Evolutionary conservation across 2,888 invertebrate species (phyloP).

Genomic region (Atrina japonica): DNA sequence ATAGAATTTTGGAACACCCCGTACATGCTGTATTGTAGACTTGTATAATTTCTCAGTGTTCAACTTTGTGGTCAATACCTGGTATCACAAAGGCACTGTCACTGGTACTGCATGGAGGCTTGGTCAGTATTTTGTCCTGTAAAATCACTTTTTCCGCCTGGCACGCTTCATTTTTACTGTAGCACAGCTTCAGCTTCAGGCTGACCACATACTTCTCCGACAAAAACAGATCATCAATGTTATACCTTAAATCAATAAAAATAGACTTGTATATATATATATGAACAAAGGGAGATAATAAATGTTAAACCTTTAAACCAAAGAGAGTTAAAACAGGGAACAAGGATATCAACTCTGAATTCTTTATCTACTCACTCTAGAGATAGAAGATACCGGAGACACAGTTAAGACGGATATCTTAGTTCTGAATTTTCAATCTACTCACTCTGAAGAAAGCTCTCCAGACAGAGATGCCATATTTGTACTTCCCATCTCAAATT

Average conservation of each 20-base stretch:
- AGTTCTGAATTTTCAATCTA: neutral
- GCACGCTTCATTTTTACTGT: slow-evolving; percentile 14
- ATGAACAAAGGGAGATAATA: no score
- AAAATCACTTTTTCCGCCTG: slow-evolving; percentile 20
- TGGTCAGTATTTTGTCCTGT: slow-evolving; percentile 24
- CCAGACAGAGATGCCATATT: no score
- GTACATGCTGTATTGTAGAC: no score
- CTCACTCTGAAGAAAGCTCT: neutral
- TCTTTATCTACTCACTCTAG: neutral
- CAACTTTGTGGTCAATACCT: no score
- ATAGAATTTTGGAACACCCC: no score
- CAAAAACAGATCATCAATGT: slow-evolving; percentile 25
- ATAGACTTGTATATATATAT: no score
- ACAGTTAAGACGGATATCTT: neutral
- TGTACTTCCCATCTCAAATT: no score
- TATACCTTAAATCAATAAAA: slow-evolving; percentile 18
- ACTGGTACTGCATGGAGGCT: slow-evolving; percentile 29
- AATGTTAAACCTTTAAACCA: no score
- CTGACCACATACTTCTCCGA: slow-evolving; percentile 13
- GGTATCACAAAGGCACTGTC: no score
- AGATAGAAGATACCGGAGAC: no score
- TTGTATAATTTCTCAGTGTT: no score
- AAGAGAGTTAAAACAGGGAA: neutral
- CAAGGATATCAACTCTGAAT: no score
- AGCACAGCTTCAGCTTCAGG: slow-evolving; percentile 29